phyloP scores from a whole-genome alignment of 1,140 invertebrate species.

The Patella vulgata region DNA sequence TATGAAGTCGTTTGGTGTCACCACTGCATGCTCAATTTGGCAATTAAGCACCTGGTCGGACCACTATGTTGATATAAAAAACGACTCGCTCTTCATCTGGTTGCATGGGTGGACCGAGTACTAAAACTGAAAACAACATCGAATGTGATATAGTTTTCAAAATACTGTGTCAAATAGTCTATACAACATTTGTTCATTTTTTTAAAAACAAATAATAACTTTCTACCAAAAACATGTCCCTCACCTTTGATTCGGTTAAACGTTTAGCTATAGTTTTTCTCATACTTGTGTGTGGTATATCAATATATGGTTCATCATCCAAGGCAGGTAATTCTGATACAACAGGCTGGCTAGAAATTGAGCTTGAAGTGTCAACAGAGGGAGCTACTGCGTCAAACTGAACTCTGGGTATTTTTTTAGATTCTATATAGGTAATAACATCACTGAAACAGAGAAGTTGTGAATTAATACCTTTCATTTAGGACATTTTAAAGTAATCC shows the following conservation, averaged over 20 bases:
- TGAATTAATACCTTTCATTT: no score
- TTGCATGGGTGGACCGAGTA: no score
- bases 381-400: constrained; percentile 25
- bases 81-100: no score
- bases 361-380: constrained; percentile 2
- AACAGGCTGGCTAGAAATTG: neutral
- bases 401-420: constrained; percentile 70
- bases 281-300: constrained; percentile 82
- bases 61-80: no score
- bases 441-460: constrained; percentile 63
- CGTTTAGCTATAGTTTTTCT: constrained; percentile 85
- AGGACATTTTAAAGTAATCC: no score
- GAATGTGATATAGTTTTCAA: no score
- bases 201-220: constrained; percentile 1
- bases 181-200: no score
- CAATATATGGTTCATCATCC: constrained; percentile 76
- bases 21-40: no score
- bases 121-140: no score
- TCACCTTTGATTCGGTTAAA: constrained; percentile 86
- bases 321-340: constrained; percentile 54
- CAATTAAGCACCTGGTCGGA: no score
- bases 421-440: constrained; percentile 71
- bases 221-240: neutral
- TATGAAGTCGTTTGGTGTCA: no score
- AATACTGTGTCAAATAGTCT: no score